These are phyloP conservation scores for Torymus tubicola DNA, from an alignment of 2,888 invertebrate genomes.

Conservation along the genomic window DNA sequence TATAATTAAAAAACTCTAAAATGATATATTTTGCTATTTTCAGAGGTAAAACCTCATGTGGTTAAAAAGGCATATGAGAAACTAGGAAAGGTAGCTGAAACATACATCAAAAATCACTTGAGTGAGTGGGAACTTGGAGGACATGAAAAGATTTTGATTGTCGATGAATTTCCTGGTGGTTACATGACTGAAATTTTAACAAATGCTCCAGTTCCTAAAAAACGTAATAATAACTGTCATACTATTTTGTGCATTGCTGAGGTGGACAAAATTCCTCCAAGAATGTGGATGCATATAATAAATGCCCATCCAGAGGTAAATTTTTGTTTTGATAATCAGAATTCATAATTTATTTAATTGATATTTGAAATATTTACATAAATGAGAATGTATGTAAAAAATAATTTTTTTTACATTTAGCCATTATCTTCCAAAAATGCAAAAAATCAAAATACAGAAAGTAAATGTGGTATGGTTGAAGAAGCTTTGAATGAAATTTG, in stretches of 20 bases:
- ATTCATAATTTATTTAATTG: constrained; percentile 4
- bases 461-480: constrained; percentile 70
- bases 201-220: constrained; percentile 76
- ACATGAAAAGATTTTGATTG: constrained; percentile 79
- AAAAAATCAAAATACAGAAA: constrained; percentile 42
- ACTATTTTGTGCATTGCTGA: constrained; percentile 83
- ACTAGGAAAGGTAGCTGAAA: constrained; percentile 78
- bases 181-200: constrained; percentile 79
- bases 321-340: too few species aligned
- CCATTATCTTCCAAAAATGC: constrained; percentile 46
- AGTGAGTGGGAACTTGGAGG: constrained; percentile 80
- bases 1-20: too few species aligned
- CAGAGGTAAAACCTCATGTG: constrained; percentile 80
- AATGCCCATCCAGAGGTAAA: constrained; percentile 68
- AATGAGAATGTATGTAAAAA: too few species aligned
- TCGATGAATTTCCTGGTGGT: constrained; percentile 83
- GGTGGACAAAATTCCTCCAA: constrained; percentile 76
- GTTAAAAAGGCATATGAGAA: constrained; percentile 80
- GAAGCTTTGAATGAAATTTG: constrained; percentile 74
- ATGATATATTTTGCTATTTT: constrained; percentile 56
- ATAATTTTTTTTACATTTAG: constrained; percentile 31
- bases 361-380: constrained; percentile 13
- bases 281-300: constrained; percentile 76
- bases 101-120: constrained; percentile 76
- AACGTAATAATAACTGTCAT: constrained; percentile 78